Conservation (phyloP, 2,888 invertebrate species). For the Ectobius pallidus region DNA sequence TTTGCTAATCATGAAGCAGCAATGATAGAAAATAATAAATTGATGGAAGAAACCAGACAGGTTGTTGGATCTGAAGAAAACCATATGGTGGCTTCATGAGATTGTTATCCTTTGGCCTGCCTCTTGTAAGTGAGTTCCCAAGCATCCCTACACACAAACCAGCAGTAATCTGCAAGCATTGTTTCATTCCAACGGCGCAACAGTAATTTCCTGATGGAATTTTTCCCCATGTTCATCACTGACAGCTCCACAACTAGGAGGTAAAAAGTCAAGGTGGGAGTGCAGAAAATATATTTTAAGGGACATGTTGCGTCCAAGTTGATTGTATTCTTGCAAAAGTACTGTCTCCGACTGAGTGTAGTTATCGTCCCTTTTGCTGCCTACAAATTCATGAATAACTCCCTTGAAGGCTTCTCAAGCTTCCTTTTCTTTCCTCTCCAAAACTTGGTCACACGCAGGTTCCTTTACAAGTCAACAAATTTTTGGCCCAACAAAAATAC, state of each 20-base stretch:
- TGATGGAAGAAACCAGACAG: background rate
- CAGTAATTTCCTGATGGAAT: background rate
- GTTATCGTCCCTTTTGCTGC: background rate
- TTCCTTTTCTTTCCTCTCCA: conserved; percentile 5
- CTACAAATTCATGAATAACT: background rate
- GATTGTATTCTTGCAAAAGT: background rate
- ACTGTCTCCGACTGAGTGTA: background rate
- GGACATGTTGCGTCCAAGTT: conserved; percentile 7
- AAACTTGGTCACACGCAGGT: background rate
- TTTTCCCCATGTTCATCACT: conserved; percentile 1
- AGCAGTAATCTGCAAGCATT: conserved; percentile 30
- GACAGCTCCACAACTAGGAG: background rate
- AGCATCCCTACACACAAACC: background rate
- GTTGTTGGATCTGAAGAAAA: background rate
- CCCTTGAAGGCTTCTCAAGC: background rate
- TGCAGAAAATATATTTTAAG: conserved; percentile 1
- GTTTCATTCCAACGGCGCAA: conserved; percentile 20
- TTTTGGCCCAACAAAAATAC: too few species aligned
- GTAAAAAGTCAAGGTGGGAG: background rate
- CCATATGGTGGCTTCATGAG: conserved; percentile 12
- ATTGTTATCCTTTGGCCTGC: background rate
- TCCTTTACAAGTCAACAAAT: too few species aligned
- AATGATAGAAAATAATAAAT: too few species aligned
- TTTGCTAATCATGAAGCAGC: too few species aligned
- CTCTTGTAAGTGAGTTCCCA: conserved; percentile 5